Base-by-base conservation (phyloP, 1,140 invertebrate genomes). In the Ips typographus region DNA sequence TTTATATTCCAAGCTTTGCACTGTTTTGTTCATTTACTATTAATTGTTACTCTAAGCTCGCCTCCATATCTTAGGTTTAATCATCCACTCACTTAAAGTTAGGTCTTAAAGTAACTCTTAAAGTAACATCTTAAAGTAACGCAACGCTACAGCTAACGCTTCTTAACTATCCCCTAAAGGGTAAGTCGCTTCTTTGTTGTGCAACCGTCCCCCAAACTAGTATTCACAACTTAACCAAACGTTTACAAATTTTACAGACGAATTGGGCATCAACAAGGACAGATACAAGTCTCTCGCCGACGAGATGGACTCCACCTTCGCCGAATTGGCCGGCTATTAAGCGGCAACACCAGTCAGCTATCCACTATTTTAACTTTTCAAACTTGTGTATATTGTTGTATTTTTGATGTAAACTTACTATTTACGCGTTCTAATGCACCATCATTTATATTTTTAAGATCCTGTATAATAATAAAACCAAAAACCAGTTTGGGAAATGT, bases 241-340 rank as follows among this genome's bases (percentile, higher is more conserved):
- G 8, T 47, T 47, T n/a, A 47, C n/a, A 47, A 47, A 47, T 4
- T 40, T 65, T 65, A 43, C 41, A 70, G 96, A 98, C 85, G 96
- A 98, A 86, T 87, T 98, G 85, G 94, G 96, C 78, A 93, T 96
- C 88, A 97, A 98, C 89, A 98, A 98, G 88, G 95, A 98, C 88
- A 93, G 94, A 90, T 98, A 97, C 93, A 98, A 98, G 88, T 91
- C 89, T 73, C 84, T 92, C 83, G 90, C 91, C 77, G 96, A 98
- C 84, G 96, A 98, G 84, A 93, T 98, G 91, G 96, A 98, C 87
- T 91, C 91, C 81, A 97, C 95, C 80, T 97, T 97, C 86, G 94
- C 94, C 81, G 96, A 98, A 87, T 89, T 98, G 89, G 90, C 90
- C 75, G 90, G 90, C 80, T 92, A 92, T 81, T 92, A 91, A 85